Evolutionary conservation across 2,888 invertebrate species (phyloP).

Genomic region (Kuschelorhynchus macadamiae): DNA sequence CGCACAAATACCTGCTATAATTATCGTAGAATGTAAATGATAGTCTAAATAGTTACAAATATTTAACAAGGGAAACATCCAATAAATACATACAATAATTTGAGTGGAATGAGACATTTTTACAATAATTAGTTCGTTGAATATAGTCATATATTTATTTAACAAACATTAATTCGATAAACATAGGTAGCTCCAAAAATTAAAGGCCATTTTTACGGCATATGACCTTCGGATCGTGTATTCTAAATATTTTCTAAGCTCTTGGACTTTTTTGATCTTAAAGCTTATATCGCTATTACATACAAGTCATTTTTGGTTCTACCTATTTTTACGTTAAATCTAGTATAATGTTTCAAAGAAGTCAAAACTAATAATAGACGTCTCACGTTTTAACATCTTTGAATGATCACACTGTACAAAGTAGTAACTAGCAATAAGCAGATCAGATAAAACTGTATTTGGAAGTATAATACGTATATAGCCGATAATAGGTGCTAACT

Average conservation of each 20-base stretch:
- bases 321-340: neutral
- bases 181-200: conserved; percentile 23
- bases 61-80: conserved; percentile 47
- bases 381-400: too few species aligned
- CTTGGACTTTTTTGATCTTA: neutral
- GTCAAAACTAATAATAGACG: too few species aligned
- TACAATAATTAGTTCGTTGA: conserved; percentile 45
- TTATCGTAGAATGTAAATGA: conserved; percentile 44
- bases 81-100: conserved; percentile 47
- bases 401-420: too few species aligned
- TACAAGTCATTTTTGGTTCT: neutral
- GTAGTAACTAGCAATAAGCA: too few species aligned
- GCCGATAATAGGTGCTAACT: too few species aligned
- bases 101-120: conserved; percentile 43
- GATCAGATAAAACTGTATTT: too few species aligned
- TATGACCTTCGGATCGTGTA: too few species aligned
- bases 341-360: too few species aligned
- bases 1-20: conserved; percentile 38
- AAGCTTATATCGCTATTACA: neutral
- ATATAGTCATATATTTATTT: conserved; percentile 32
- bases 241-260: neutral
- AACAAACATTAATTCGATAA: conserved; percentile 6
- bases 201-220: neutral
- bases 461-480: too few species aligned
- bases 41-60: conserved; percentile 47